Percentiles rank a stretch among this genome's conserved stretches.
Evolutionary conservation across 2,113 vertebrate genomes (phyloP).

Genomic region (Leptocoma aspasia): DNA sequence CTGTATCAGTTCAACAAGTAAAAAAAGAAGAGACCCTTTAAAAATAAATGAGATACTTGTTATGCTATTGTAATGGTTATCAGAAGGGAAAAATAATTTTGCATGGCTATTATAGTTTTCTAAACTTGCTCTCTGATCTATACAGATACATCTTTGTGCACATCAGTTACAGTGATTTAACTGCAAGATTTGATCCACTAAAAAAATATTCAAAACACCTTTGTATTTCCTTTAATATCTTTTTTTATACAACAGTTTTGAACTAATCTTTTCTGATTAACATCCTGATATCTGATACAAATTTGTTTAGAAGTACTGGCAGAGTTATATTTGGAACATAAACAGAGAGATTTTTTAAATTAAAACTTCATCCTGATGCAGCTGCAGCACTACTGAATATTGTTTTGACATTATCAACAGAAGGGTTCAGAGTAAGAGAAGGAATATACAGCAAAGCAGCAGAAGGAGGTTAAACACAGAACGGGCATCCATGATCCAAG

Average conservation of each 20-base stretch:
- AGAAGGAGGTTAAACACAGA: not conserved
- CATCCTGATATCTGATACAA: not conserved
- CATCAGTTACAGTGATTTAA: not conserved
- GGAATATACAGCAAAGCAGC: not conserved
- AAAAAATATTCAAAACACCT: not conserved
- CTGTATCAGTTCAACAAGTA: not conserved
- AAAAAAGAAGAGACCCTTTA: not conserved
- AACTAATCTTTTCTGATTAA: not conserved
- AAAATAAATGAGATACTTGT: not conserved
- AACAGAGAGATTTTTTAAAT: not conserved
- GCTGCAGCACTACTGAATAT: not conserved
- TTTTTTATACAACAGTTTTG: not conserved
- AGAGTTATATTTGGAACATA: constrained; percentile 12
- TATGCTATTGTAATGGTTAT: not conserved
- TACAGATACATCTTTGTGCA: not conserved
- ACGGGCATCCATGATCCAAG: not conserved
- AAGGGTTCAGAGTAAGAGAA: not conserved
- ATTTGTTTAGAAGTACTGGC: not conserved
- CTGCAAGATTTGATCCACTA: not conserved
- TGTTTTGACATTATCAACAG: not conserved
- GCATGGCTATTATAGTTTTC: not conserved
- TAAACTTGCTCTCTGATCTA: not conserved
- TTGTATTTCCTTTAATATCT: not conserved
- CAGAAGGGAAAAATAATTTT: not conserved
- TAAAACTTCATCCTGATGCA: not conserved